These are phyloP conservation scores for Oryzias dopingdopingensis DNA, from an alignment of 2,797 vertebrate species.

Conservation along the genomic window DNA sequence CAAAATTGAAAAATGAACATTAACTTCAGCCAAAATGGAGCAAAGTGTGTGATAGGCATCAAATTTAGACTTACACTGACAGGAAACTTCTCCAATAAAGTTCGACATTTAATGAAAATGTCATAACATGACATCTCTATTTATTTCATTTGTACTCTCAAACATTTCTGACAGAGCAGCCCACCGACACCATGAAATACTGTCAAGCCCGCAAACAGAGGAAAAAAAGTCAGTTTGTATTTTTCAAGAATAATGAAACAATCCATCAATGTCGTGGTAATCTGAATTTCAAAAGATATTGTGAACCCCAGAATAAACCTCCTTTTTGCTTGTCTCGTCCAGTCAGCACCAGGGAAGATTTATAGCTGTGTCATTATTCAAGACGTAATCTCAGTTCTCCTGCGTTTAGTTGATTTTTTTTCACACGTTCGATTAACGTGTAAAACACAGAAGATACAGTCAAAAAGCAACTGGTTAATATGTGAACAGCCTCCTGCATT, in stretches of 20 bases:
- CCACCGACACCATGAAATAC: slow-evolving; percentile 57
- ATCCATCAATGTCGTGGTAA: slow-evolving; percentile 77
- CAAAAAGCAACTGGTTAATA: slow-evolving; percentile 62
- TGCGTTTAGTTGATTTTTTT: slow-evolving; percentile 69
- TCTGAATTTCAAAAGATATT: slow-evolving; percentile 72
- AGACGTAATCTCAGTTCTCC: slow-evolving; percentile 74
- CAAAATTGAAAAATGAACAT: no score
- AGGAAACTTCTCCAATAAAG: slow-evolving; percentile 22
- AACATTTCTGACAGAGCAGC: slow-evolving; percentile 35
- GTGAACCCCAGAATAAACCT: slow-evolving; percentile 56
- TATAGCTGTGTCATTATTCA: slow-evolving; percentile 72
- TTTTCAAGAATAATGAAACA: slow-evolving; percentile 60
- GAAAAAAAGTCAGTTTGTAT: slow-evolving; percentile 62
- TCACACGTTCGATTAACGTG: slow-evolving; percentile 70
- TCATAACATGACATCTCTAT: slow-evolving; percentile 44
- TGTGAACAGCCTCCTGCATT: slow-evolving; percentile 38
- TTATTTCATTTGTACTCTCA: slow-evolving; percentile 39
- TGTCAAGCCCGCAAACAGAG: slow-evolving; percentile 49
- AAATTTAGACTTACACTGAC: slow-evolving; percentile 3
- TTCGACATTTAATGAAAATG: slow-evolving; percentile 44
- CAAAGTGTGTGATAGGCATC: no score
- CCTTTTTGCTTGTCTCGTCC: slow-evolving; percentile 65
- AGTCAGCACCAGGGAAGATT: slow-evolving; percentile 70
- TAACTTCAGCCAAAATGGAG: no score
- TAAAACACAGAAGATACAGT: slow-evolving; percentile 51